Conservation (phyloP, 2,888 invertebrate genomes). For the Tanytarsus gracilentus region DNA sequence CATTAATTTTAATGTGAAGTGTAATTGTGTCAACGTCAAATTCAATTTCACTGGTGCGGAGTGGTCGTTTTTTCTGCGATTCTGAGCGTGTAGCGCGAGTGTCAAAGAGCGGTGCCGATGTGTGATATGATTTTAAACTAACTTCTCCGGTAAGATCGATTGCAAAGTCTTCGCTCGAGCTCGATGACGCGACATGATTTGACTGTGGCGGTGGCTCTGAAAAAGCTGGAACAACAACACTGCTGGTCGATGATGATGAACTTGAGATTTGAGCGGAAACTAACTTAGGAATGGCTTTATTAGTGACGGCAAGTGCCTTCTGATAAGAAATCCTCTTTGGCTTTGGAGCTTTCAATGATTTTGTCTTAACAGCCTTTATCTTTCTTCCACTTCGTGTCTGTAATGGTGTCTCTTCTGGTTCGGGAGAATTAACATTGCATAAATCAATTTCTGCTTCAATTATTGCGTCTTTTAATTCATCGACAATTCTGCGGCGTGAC, state of each 20-base stretch:
- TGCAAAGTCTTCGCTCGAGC: not conserved
- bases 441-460: not conserved
- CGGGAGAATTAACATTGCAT: not conserved
- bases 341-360: not conserved
- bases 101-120: constrained; percentile 1
- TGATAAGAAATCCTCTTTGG: not conserved
- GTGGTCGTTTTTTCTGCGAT: too few species aligned
- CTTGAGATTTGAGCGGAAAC: not conserved
- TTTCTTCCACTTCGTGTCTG: not conserved
- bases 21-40: not conserved
- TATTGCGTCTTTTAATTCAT: not conserved
- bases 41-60: too few species aligned
- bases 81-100: not conserved
- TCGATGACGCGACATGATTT: not conserved
- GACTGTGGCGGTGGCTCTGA: not conserved
- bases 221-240: too few species aligned
- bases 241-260: not conserved
- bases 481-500: not conserved
- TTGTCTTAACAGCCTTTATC: not conserved
- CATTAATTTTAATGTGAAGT: not conserved
- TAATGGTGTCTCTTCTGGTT: not conserved
- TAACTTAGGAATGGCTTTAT: not conserved
- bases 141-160: constrained; percentile 18
- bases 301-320: not conserved
- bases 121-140: not conserved